Evolutionary conservation across 2,797 vertebrate genomes (phyloP).

Genomic region (Oreonectes daqikongensis): DNA sequence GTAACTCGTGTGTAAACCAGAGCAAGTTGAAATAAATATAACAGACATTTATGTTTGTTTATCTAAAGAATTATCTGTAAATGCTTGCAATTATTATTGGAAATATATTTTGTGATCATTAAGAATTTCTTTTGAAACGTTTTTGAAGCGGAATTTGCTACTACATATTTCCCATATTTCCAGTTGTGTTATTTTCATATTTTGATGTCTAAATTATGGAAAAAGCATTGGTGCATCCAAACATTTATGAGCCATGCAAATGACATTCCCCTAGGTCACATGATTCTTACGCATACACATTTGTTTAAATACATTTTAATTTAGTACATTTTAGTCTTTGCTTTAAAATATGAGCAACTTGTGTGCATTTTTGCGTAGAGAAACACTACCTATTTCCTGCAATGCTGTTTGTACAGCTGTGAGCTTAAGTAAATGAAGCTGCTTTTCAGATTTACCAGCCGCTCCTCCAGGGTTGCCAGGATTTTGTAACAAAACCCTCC

Average conservation of each 20-base stretch:
- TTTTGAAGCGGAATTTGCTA: too few species aligned
- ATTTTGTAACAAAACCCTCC: too few species aligned
- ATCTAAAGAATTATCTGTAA: neutral
- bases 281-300: too few species aligned
- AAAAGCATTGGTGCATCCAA: too few species aligned
- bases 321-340: too few species aligned
- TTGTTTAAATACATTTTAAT: too few species aligned
- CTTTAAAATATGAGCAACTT: neutral
- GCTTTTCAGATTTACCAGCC: slow-evolving; percentile 63
- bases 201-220: too few species aligned
- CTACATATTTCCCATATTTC: neutral
- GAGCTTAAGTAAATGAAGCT: slow-evolving; percentile 42
- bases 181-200: neutral
- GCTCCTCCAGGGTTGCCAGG: too few species aligned
- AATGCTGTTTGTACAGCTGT: slow-evolving; percentile 71
- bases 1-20: too few species aligned
- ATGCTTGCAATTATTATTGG: neutral
- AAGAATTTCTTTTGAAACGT: neutral
- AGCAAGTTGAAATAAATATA: neutral
- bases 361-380: neutral
- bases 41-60: neutral
- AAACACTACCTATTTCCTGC: slow-evolving; percentile 59
- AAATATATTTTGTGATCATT: neutral
- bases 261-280: too few species aligned
- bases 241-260: too few species aligned